A percentile compares a stretch with the other conserved stretches of the same genome.
These are phyloP conservation scores for Drosophila villosipedis DNA, from an alignment of 2,888 invertebrate species.

Conservation along the genomic window DNA sequence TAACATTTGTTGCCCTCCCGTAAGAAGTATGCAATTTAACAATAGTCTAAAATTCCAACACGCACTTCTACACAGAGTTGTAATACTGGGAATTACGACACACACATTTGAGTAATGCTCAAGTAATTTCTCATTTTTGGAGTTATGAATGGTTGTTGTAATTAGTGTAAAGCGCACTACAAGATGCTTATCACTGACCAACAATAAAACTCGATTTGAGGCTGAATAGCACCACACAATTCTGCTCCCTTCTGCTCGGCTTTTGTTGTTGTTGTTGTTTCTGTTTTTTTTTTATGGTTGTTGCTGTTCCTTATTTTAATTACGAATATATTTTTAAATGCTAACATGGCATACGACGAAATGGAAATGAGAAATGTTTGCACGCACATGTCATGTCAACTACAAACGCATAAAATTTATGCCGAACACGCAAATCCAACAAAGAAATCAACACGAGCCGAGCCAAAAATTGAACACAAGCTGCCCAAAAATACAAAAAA, in stretches of 20 bases:
- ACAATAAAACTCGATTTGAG: constrained; percentile 75
- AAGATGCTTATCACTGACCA: constrained; percentile 64
- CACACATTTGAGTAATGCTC: constrained; percentile 37
- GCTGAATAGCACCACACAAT: constrained; percentile 45
- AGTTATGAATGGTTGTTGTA: constrained; percentile 67
- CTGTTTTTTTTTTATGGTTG: constrained; percentile 9
- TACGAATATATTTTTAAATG: constrained; percentile 78
- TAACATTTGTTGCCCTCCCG: not conserved
- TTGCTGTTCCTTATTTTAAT: constrained; percentile 68
- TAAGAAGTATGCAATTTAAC: constrained; percentile 10
- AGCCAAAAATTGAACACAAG: constrained; percentile 60
- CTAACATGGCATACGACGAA: constrained; percentile 79
- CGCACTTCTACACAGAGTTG: constrained; percentile 29
- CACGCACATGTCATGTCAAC: constrained; percentile 82
- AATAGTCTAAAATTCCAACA: constrained; percentile 45
- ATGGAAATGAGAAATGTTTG: constrained; percentile 80
- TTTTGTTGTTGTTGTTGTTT: constrained; percentile 4
- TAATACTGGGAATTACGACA: constrained; percentile 16
- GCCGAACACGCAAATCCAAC: constrained; percentile 76
- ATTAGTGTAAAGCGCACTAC: constrained; percentile 71
- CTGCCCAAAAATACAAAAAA: constrained; percentile 42
- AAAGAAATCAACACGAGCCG: constrained; percentile 61
- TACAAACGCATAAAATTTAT: constrained; percentile 81
- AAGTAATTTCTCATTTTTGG: constrained; percentile 49
- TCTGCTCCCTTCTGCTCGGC: constrained; percentile 17